Evolutionary conservation across 2,888 invertebrate species (phyloP), one percentile per base, ranked within the genome.

Genomic region (Prosapia bicincta): DNA sequence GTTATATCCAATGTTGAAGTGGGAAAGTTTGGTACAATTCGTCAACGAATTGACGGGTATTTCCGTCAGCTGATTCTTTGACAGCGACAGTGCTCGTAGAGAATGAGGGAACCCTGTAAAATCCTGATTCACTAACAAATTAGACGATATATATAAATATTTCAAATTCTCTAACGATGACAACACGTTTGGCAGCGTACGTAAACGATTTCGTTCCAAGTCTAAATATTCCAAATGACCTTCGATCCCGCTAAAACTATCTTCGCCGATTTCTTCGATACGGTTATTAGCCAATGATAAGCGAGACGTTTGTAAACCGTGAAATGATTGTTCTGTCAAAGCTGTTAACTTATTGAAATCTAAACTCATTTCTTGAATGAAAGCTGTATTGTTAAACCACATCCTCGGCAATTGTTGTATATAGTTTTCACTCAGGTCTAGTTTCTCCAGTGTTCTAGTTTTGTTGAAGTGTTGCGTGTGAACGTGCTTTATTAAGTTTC

Each of bases 1-100:
- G 85, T 96, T 96, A 85, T 95, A 96, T 78, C 94, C 96, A 82
- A 96, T 89, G 85, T 96, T 96, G 80, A 96, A 89, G 85, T 96
- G 95, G n/a, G 93, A 89, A 75, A 96, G 87, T 82, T 91, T 90
- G 72, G 91, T 90, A 82, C 94, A 93, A 82, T 90, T 90, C 81
- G 88, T 88, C 77, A 96, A 86, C 3, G 92, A 89, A 38, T 88
- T 86, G 0, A 89, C 87, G 10, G 96, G 95, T 78, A 95, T 89
- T 80, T 88, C 86, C 79, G 89, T 89, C 83, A 96, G 88, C 83
- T 91, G 91, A 85, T 96, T 96, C 26, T 94, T 94, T 79, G 93
- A 93, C 70, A 95, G 85, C 25, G 94, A 94, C 24, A 96, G 86
- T 24, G 93, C 94, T 81, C 92, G 91, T 76, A 96, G 86, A 80